A percentile compares a stretch with the other conserved stretches of the same genome.
Evolutionary conservation across 1,140 invertebrate genomes (phyloP).

Genomic region (Panagrolaimus sp.): DNA sequence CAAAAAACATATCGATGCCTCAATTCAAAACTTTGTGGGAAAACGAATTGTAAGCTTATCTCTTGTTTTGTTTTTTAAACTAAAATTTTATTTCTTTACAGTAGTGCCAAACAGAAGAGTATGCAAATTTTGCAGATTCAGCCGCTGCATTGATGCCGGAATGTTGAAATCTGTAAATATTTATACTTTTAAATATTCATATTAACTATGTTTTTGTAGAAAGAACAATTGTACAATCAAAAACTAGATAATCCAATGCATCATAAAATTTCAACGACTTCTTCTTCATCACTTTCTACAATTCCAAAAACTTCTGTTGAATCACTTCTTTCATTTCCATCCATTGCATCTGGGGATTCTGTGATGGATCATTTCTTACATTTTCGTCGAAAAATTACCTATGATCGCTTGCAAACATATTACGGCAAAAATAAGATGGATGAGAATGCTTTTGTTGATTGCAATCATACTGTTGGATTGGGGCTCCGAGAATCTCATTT

Average conservation of each 20-base stretch:
- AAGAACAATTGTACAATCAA: conserved; percentile 6
- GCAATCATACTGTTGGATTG: not conserved
- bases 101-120: not conserved
- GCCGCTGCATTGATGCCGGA: conserved; percentile 5
- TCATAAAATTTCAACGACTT: not conserved
- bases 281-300: not conserved
- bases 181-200: not conserved
- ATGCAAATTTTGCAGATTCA: conserved; percentile 1
- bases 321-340: not conserved
- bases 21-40: conserved; percentile 17
- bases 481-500: not conserved
- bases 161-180: conserved; percentile 1
- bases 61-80: not conserved
- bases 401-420: not conserved
- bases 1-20: conserved; percentile 18
- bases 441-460: not conserved
- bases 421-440: not conserved
- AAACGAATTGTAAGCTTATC: conserved; percentile 4
- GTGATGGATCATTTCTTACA: not conserved
- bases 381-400: conserved; percentile 1
- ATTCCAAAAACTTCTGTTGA: too few species aligned
- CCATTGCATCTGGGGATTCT: not conserved
- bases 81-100: not conserved
- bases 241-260: not conserved
- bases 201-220: not conserved